phyloP scores from a whole-genome alignment of 2,888 invertebrate genomes.

The Aethes cnicana region DNA sequence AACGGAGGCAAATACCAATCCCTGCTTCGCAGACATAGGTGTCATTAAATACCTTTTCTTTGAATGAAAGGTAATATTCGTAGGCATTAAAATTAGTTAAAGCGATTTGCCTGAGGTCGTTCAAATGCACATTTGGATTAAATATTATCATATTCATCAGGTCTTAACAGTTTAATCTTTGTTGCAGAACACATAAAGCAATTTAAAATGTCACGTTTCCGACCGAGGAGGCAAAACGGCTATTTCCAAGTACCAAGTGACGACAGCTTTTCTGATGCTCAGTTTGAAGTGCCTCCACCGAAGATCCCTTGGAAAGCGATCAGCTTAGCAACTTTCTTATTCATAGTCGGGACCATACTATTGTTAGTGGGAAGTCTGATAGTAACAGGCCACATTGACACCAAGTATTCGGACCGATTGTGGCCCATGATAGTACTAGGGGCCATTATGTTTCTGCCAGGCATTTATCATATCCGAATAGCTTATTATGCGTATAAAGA shows the following conservation, averaged over 20 bases:
- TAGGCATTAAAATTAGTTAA: no score
- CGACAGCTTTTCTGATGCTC: slow-evolving; percentile 86
- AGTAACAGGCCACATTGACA: slow-evolving; percentile 90
- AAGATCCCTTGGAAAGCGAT: slow-evolving; percentile 94
- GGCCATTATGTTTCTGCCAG: slow-evolving; percentile 94
- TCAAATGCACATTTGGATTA: no score
- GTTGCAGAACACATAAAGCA: slow-evolving; percentile 51
- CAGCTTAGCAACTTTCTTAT: slow-evolving; percentile 87
- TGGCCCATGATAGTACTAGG: slow-evolving; percentile 95
- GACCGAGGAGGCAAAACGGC: slow-evolving; percentile 82
- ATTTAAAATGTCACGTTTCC: slow-evolving; percentile 83
- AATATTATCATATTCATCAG: no score
- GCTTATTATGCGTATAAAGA: slow-evolving; percentile 92
- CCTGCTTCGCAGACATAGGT: no score
- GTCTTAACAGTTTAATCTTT: background rate
- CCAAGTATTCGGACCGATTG: slow-evolving; percentile 92
- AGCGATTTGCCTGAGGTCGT: no score
- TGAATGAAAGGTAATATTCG: slow-evolving; percentile 20
- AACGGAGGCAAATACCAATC: no score
- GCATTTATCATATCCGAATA: slow-evolving; percentile 94
- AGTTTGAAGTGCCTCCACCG: slow-evolving; percentile 85
- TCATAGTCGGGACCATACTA: slow-evolving; percentile 88
- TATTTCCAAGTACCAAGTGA: slow-evolving; percentile 81
- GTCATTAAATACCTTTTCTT: no score
- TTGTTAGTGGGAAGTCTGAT: slow-evolving; percentile 90